These are phyloP conservation scores for Lutraria rhynchaena DNA, from an alignment of 1,140 invertebrate species.

Conservation along the genomic window DNA sequence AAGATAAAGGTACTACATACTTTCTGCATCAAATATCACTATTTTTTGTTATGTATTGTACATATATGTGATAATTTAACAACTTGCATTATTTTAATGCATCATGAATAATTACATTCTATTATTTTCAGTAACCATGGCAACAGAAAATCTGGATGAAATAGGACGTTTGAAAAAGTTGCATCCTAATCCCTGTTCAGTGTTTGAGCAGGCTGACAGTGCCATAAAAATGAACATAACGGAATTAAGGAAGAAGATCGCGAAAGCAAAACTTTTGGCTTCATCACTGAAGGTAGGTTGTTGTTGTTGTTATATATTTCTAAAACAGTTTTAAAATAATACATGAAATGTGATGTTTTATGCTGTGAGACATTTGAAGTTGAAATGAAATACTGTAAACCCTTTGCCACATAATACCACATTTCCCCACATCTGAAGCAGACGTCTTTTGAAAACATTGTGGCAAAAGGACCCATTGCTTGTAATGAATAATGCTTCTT, in stretches of 20 bases:
- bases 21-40: background rate
- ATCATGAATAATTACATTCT: background rate
- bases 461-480: too few species aligned
- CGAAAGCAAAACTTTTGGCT: slow-evolving; percentile 14
- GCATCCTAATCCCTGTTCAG: slow-evolving; percentile 25
- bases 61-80: background rate
- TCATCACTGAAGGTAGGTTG: slow-evolving; percentile 35
- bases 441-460: too few species aligned
- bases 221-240: slow-evolving; percentile 33
- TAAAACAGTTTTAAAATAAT: too few species aligned
- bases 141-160: background rate
- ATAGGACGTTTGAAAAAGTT: slow-evolving; percentile 15
- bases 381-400: too few species aligned
- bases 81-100: background rate
- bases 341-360: too few species aligned
- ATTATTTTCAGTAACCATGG: background rate
- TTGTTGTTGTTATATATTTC: too few species aligned
- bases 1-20: background rate
- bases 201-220: slow-evolving; percentile 1
- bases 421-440: too few species aligned
- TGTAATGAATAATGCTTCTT: too few species aligned
- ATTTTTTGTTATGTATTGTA: background rate
- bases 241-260: slow-evolving; percentile 20
- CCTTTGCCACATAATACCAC: too few species aligned
- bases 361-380: too few species aligned